Conservation (phyloP, 64 coral and sea anemone genomes). For the Cladopsammia gracilis region DNA sequence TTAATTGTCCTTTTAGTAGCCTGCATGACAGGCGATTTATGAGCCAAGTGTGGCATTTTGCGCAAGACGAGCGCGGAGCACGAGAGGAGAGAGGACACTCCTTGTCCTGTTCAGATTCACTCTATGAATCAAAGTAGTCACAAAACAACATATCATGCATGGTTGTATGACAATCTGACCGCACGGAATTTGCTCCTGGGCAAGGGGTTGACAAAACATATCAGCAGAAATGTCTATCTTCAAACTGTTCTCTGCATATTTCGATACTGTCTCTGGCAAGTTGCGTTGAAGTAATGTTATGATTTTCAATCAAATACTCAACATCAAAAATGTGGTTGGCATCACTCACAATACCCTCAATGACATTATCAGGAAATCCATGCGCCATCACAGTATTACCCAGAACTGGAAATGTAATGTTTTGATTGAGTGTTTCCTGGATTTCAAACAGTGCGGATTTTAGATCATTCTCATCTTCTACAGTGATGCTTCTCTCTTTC, state of each 20-base stretch:
- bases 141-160: no score
- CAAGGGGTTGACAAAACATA: slow-evolving; percentile 5
- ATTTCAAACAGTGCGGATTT: slow-evolving; percentile 1
- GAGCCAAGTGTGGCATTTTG: no score
- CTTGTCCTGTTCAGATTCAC: no score
- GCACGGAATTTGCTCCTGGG: slow-evolving; percentile 3
- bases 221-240: slow-evolving; percentile 17
- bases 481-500: background rate
- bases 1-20: no score
- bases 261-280: slow-evolving; percentile 1
- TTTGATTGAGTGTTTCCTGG: slow-evolving; percentile 1
- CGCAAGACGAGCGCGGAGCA: no score
- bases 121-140: no score
- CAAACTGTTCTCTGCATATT: background rate
- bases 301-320: slow-evolving; percentile 20
- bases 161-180: background rate
- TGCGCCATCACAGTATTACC: slow-evolving; percentile 4
- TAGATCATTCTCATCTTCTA: background rate
- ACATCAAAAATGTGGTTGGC: slow-evolving; percentile 4
- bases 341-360: background rate
- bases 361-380: slow-evolving; percentile 15
- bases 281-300: slow-evolving; percentile 16
- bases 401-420: background rate
- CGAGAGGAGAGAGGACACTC: no score
- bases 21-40: no score